Conservation (phyloP, 2,113 vertebrate genomes). For the Merops nubicus region DNA sequence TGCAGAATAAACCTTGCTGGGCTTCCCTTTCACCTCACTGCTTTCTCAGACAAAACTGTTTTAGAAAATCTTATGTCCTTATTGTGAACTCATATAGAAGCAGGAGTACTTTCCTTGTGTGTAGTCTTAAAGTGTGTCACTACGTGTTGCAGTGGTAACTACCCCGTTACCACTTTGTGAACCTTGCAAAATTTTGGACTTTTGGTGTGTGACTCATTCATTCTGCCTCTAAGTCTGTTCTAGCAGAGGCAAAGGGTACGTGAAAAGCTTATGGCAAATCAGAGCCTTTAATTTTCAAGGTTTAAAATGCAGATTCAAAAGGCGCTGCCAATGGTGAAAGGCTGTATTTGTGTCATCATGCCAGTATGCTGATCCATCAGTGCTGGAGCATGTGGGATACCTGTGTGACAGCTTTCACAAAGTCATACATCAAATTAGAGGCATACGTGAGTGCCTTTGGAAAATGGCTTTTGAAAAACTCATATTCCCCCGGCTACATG, state of each 20-base stretch:
- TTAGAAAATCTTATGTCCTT: background rate
- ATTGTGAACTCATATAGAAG: background rate
- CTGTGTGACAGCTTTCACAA: slow-evolving; percentile 57
- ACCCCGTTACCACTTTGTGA: background rate
- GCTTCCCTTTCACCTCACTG: background rate
- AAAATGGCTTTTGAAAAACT: background rate
- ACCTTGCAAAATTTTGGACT: background rate
- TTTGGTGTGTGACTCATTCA: background rate
- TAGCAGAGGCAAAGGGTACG: background rate
- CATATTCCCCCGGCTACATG: background rate
- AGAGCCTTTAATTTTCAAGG: background rate
- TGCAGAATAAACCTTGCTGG: background rate
- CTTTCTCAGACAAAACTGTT: background rate
- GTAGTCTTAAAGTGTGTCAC: background rate
- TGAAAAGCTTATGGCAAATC: background rate
- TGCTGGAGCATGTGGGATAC: background rate
- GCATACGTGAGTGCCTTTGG: background rate
- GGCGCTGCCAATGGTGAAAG: slow-evolving; percentile 14
- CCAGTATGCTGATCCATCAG: slow-evolving; percentile 28
- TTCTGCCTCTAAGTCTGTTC: background rate
- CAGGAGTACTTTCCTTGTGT: background rate
- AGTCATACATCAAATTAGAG: slow-evolving; percentile 39
- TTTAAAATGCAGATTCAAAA: slow-evolving; percentile 48
- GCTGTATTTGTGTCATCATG: background rate
- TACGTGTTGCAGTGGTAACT: background rate